These are phyloP conservation scores for Pangasius sanitwongsei DNA, from an alignment of 2,797 vertebrate species.

Conservation along the genomic window DNA sequence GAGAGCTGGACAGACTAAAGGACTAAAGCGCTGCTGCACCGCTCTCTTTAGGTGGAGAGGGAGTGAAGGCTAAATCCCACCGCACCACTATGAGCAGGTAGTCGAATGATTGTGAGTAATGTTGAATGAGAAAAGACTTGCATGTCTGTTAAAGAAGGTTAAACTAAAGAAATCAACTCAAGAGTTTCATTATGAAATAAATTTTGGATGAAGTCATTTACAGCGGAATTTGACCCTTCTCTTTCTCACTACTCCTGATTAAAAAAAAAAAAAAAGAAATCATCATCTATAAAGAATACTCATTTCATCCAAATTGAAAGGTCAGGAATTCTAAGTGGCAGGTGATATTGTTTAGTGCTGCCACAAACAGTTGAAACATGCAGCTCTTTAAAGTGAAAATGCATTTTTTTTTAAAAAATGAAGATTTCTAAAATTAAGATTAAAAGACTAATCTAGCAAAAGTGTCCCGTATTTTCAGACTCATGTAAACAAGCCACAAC, in stretches of 20 bases:
- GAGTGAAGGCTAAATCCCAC: not conserved
- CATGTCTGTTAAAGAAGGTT: not conserved
- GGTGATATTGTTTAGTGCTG: too few relatives aligned
- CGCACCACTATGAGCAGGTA: not conserved
- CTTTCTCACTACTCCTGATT: not conserved
- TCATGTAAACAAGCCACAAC: not conserved
- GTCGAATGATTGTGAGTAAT: not conserved
- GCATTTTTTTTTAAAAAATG: too few relatives aligned
- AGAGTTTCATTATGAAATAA: not conserved
- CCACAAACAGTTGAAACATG: too few relatives aligned
- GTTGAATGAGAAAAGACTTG: not conserved
- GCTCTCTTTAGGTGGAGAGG: not conserved
- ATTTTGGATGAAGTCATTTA: not conserved
- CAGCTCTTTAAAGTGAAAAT: too few relatives aligned
- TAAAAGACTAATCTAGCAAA: not conserved
- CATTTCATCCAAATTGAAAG: too few relatives aligned
- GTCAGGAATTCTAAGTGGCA: too few relatives aligned
- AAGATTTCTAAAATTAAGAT: not conserved
- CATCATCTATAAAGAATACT: too few relatives aligned
- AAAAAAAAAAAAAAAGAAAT: too few relatives aligned
- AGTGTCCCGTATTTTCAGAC: not conserved
- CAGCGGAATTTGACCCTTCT: not conserved
- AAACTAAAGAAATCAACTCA: not conserved
- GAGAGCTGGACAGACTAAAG: not conserved
- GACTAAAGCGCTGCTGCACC: not conserved